Evolutionary conservation across 2,888 invertebrate species (phyloP).

Genomic region (Megastigmus dorsalis): DNA sequence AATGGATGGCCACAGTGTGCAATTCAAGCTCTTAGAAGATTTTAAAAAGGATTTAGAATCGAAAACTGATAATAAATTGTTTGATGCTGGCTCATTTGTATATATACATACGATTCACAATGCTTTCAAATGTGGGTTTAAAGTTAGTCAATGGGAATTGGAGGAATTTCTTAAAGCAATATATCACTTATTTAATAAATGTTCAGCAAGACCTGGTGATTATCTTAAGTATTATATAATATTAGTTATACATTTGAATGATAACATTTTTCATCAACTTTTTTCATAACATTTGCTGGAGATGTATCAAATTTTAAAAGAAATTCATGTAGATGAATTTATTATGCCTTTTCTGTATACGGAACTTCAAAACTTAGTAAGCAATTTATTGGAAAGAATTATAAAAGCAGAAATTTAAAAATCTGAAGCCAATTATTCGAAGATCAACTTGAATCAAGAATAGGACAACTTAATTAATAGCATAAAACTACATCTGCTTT

Average conservation of each 20-base stretch:
- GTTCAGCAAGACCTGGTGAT: neutral
- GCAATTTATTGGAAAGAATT: slow-evolving; percentile 13
- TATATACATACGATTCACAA: slow-evolving; percentile 8
- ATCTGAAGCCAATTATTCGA: neutral
- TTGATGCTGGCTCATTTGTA: slow-evolving; percentile 7
- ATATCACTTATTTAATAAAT: slow-evolving; percentile 16
- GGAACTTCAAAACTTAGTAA: slow-evolving; percentile 1
- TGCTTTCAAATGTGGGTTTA: slow-evolving; percentile 14
- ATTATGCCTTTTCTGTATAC: slow-evolving; percentile 11
- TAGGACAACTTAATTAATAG: neutral
- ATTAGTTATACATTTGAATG: no score
- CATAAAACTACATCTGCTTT: slow-evolving; percentile 16
- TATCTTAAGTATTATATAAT: neutral
- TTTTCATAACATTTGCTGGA: slow-evolving; percentile 4
- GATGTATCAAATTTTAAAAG: slow-evolving; percentile 16
- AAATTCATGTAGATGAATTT: slow-evolving; percentile 6
- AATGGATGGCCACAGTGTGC: slow-evolving; percentile 26
- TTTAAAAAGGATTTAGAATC: neutral
- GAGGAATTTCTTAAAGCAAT: slow-evolving; percentile 1
- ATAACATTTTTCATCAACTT: neutral
- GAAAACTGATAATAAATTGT: neutral
- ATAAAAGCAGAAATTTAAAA: no score
- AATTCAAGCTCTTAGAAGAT: slow-evolving; percentile 8
- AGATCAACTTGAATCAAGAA: no score
- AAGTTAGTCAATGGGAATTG: slow-evolving; percentile 2